Evolutionary conservation across 2,888 invertebrate genomes (phyloP), one percentile per base, ranked within the genome.

Genomic region (Cartodere bifasciata): DNA sequence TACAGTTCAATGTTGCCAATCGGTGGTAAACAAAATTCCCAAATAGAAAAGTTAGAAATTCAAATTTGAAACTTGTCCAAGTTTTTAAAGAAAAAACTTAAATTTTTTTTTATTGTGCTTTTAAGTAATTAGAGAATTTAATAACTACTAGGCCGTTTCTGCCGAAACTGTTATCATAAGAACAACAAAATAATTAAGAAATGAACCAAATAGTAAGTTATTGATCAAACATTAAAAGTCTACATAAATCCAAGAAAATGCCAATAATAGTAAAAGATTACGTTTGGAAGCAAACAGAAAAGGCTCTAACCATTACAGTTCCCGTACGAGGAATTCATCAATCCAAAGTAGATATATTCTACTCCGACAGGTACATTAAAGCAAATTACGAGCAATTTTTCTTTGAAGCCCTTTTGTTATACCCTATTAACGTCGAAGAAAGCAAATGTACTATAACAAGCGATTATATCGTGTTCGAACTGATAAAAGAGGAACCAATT

Each of bases 261-360:
- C 77, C 80, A n/a, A 70, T 82, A 41, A 43, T 80, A 42, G 65
- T 86, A 2, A 79, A 76, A 61, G 75, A 84, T 61, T 79, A 66
- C 48, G 68, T 67, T 20, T 87, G 86, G 86, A 71, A 70, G 21
- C 82, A 87, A 63, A 75, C 75, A 2, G 59, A 64, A 9, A 63
- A 63, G 21, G 58, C 57, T 20, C 48, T 86, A 5, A 67, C 70
- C 36, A 65, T 87, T 32, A 65, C 66, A 40, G 68, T 84, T 15
- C 76, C 80, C 4, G 50, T 82, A 28, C 73, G 67, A 47, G 72
- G 72, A 4, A 65, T 70, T 1, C 66, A 64, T 42, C 62, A 66
- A 15, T 70, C 70, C 32, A 76, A 76, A 52, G 70, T 77, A 0
- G 77, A 83, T 52, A 54, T 85, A 23, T 72, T 82, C 43, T 73